Conservation (phyloP, 2,797 vertebrate genomes). For the Crypturellus tataupa region DNA sequence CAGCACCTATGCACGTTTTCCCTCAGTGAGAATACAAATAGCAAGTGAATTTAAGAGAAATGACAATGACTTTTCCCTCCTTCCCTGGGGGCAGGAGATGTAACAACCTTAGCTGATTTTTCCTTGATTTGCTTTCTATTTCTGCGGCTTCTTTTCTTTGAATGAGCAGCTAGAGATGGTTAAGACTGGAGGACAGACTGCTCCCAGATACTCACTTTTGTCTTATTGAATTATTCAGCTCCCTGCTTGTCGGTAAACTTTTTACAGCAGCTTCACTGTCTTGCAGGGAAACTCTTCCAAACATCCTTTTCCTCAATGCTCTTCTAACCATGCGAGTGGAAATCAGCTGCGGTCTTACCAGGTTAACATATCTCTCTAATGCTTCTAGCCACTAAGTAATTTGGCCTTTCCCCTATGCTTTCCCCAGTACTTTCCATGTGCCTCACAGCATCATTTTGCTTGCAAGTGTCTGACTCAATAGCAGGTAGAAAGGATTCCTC, state of each 20-base stretch:
- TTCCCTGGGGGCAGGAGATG: neutral
- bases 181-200: neutral
- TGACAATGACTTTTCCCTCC: neutral
- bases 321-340: neutral
- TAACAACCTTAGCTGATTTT: neutral
- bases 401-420: neutral
- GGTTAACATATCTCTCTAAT: neutral
- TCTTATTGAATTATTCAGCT: neutral
- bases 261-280: rapidly evolving
- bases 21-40: neutral
- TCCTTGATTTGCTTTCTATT: neutral
- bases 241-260: neutral
- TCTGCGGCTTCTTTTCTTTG: neutral
- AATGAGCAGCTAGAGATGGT: neutral
- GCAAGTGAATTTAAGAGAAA: neutral
- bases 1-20: neutral
- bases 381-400: neutral
- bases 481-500: neutral
- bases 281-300: neutral
- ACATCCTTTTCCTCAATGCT: rapidly evolving
- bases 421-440: neutral
- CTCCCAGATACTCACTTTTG: neutral
- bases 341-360: neutral
- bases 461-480: neutral
- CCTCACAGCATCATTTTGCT: constrained; percentile 9